Percentiles rank a stretch among this genome's conserved stretches.
Conservation (phyloP, 1,140 invertebrate genomes). For the Drosophila obscura region DNA sequence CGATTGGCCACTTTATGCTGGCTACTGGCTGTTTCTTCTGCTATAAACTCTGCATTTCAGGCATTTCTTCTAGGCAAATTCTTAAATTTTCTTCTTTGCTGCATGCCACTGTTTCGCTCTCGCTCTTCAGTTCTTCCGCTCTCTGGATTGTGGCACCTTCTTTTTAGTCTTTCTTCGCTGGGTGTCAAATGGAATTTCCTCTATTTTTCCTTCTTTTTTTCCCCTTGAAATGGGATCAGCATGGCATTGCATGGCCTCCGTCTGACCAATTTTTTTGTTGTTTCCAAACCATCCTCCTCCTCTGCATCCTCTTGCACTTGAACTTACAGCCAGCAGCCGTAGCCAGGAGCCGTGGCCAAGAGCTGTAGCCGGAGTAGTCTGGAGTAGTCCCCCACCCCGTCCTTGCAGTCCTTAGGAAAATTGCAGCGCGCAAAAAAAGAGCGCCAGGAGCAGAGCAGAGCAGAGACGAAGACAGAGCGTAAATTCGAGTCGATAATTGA, state of each 20-base stretch:
- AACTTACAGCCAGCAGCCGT: slow-evolving; percentile 59
- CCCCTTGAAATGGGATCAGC: slow-evolving; percentile 35
- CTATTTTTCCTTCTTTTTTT: neutral
- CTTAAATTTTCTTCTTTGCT: neutral
- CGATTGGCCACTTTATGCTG: too few species aligned
- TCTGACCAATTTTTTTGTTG: neutral
- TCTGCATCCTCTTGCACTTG: slow-evolving; percentile 60
- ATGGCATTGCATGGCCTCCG: slow-evolving; percentile 7
- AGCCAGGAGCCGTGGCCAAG: slow-evolving; percentile 21
- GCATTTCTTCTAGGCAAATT: neutral
- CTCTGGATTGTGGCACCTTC: slow-evolving; percentile 19
- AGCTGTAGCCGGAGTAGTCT: too few species aligned
- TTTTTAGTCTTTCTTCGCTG: slow-evolving; percentile 11
- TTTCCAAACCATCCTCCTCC: neutral
- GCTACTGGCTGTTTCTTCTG: too few species aligned
- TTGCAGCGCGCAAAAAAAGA: neutral
- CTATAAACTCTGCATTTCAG: too few species aligned
- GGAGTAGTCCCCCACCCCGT: too few species aligned
- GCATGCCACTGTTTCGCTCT: neutral
- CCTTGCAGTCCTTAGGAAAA: too few species aligned
- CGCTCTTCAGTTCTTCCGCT: slow-evolving; percentile 7
- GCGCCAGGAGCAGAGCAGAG: neutral
- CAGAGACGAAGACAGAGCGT: slow-evolving; percentile 14
- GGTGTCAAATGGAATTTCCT: slow-evolving; percentile 45
- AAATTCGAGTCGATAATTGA: slow-evolving; percentile 80